phyloP scores from a whole-genome alignment of 2,888 invertebrate genomes.

The Cephalotes varians region DNA sequence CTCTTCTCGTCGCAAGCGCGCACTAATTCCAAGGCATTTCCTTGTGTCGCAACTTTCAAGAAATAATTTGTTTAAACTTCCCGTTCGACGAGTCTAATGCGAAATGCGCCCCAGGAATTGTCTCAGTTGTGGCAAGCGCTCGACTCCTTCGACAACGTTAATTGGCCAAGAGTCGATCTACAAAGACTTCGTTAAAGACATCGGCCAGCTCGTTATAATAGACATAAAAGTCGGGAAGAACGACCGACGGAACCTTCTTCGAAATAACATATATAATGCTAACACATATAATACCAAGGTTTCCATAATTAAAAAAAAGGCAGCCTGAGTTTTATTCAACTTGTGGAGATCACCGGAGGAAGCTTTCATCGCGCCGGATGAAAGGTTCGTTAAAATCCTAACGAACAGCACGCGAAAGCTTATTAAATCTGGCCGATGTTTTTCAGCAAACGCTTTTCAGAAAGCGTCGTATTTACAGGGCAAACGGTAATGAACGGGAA shows the following conservation, averaged over 20 bases:
- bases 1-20: neutral
- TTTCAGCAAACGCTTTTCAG: conserved; percentile 46
- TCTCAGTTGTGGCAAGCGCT: conserved; percentile 9
- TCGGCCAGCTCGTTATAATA: neutral
- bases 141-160: conserved; percentile 28
- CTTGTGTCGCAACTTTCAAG: conserved; percentile 30
- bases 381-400: conserved; percentile 53
- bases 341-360: neutral
- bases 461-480: conserved; percentile 45
- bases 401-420: conserved; percentile 48
- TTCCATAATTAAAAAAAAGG: neutral
- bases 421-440: conserved; percentile 51
- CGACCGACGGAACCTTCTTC: neutral
- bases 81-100: neutral
- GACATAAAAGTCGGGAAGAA: neutral
- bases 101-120: conserved; percentile 12
- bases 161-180: conserved; percentile 18
- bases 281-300: neutral
- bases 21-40: conserved; percentile 31
- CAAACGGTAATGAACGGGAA: conserved; percentile 42
- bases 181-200: conserved; percentile 31
- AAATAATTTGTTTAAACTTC: conserved; percentile 45
- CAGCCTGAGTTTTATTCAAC: neutral
- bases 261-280: neutral
- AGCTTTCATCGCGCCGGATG: conserved; percentile 24